Evolutionary conservation across 2,113 vertebrate species (phyloP).

Genomic region (Pedionomus torquatus): DNA sequence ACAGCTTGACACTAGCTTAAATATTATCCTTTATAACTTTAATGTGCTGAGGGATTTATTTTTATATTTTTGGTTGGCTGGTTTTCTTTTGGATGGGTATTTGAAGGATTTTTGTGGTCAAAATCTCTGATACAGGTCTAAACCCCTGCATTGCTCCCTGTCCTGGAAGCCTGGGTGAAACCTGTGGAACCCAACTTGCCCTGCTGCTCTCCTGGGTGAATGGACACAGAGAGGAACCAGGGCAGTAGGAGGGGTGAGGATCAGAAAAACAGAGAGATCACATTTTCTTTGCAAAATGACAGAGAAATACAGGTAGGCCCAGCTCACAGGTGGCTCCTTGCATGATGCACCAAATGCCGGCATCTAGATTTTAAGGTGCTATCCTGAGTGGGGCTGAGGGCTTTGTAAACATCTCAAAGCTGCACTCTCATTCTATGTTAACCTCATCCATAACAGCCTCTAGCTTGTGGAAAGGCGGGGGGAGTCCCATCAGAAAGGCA

Average conservation of each 20-base stretch:
- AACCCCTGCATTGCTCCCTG: background rate
- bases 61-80: background rate
- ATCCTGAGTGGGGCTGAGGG: background rate
- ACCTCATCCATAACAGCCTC: background rate
- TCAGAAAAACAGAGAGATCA: background rate
- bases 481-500: rapidly evolving
- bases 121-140: background rate
- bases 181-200: background rate
- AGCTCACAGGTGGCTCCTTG: background rate
- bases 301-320: background rate
- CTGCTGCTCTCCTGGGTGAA: background rate
- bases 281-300: background rate
- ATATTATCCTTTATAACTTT: background rate
- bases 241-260: background rate
- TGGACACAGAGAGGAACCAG: background rate
- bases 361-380: background rate
- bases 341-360: background rate
- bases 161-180: background rate
- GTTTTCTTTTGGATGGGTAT: rapidly evolving
- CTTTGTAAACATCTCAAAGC: background rate
- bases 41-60: background rate
- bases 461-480: background rate
- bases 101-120: background rate
- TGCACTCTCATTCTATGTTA: background rate
- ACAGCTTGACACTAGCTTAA: background rate